These are phyloP conservation scores for Syngnathoides biaculeatus DNA, from an alignment of 2,113 vertebrate genomes.

Conservation along the genomic window DNA sequence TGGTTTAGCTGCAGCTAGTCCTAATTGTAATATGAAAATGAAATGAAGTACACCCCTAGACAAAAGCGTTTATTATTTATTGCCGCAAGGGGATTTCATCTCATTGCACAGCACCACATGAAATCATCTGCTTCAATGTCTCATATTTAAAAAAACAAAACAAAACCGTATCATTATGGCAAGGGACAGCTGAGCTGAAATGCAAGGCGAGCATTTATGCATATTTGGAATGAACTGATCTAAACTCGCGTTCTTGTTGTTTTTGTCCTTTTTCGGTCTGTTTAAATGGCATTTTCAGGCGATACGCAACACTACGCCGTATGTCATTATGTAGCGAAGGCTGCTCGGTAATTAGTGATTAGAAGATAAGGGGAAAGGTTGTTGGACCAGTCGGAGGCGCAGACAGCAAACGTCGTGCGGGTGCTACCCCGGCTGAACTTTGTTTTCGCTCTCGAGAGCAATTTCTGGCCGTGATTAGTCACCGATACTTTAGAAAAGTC, in stretches of 20 bases:
- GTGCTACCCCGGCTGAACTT: slow-evolving; percentile 15
- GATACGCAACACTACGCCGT: slow-evolving; percentile 17
- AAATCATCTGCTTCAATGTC: slow-evolving; percentile 49
- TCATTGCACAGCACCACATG: slow-evolving; percentile 55
- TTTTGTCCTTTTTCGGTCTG: slow-evolving; percentile 28
- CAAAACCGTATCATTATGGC: slow-evolving; percentile 58
- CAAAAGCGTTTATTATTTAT: slow-evolving; percentile 63
- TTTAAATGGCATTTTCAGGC: slow-evolving; percentile 30
- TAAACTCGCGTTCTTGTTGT: slow-evolving; percentile 24
- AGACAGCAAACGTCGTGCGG: slow-evolving; percentile 39
- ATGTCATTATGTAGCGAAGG: slow-evolving; percentile 47
- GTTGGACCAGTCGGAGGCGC: slow-evolving; percentile 15
- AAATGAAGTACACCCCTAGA: slow-evolving; percentile 49
- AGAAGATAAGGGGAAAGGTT: slow-evolving; percentile 50
- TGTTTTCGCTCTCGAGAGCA: slow-evolving; percentile 40
- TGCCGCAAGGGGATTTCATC: slow-evolving; percentile 57
- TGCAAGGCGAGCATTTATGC: slow-evolving; percentile 35
- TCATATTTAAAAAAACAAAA: slow-evolving; percentile 30
- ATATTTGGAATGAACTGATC: slow-evolving; percentile 36
- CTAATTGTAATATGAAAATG: slow-evolving; percentile 50
- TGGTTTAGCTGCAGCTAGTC: slow-evolving; percentile 60
- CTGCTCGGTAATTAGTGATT: slow-evolving; percentile 65
- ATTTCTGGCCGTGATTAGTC: slow-evolving; percentile 50
- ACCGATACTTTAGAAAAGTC: slow-evolving; percentile 30
- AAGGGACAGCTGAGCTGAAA: slow-evolving; percentile 42